Evolutionary conservation across 1,140 invertebrate species (phyloP), one percentile per base, ranked within the genome.

Genomic region (Scaptomyza montana): DNA sequence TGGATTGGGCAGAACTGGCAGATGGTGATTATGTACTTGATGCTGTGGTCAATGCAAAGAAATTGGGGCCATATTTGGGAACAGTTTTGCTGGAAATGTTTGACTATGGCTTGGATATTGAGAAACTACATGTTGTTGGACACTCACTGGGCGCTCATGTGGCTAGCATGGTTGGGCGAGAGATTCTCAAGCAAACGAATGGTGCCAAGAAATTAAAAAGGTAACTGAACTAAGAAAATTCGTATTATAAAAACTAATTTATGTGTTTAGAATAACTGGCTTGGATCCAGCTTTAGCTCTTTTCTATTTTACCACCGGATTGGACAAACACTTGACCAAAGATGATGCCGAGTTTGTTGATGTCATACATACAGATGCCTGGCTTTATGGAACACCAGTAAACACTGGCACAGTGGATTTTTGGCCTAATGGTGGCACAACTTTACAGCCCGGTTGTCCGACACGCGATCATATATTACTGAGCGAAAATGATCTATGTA

Each of bases 101-200:
- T 65, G 80, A 90, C 3, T 59, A 77, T 10, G 92, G 92, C 3
- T 53, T 93, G 30, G 78, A 93, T 12, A 54, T 90, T 25, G 72
- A 92, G 0, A 92, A 90, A 12, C 92, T 95, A n/a, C 96, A 97
- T 81, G 82, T 97, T 4, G 93, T 97, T 41, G 96, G 95, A 0
- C 96, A 96, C 87, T 96, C 96, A 5, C 91, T 97, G 43, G 96
- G 96, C 0, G 95, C 95, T 5, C 96, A 97, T 62, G 93, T 96
- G 30, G 94, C 95, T 3, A 95, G 95, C 0, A 94, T 94, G 53
- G 92, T 95, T 1, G 95, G 95, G 0, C 91, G 91, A 30, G 92
- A 92, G 61, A 68, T 93, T 3, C 76, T 81, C n/a, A 86, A 79
- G 8, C 73, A 79, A 5, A 77, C 76, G 25, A 79, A 82, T 39